Evolutionary conservation across 2,797 vertebrate genomes (phyloP).

Genomic region (Acanthiza pusilla): DNA sequence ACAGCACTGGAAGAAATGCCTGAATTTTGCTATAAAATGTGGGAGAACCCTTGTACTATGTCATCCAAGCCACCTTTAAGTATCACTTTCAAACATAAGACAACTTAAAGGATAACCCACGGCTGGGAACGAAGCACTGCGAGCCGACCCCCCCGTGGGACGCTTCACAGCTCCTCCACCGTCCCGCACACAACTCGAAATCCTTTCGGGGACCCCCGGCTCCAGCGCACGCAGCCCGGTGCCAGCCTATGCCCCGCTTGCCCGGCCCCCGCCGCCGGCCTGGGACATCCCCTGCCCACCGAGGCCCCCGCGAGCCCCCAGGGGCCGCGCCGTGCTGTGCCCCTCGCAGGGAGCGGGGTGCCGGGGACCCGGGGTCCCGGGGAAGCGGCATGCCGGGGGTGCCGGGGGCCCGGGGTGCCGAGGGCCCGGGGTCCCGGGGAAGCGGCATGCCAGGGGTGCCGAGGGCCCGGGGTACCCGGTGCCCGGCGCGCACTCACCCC

Average conservation of each 20-base stretch:
- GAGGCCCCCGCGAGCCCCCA: no score
- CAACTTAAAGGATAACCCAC: background rate
- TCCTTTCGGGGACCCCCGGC: background rate
- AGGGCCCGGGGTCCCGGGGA: no score
- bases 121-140: background rate
- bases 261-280: background rate
- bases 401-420: no score
- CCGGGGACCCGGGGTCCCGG: no score
- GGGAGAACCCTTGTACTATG: fast-evolving
- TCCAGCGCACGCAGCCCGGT: background rate
- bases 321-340: background rate
- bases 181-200: background rate
- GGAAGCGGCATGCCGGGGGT: no score
- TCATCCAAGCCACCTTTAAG: no score
- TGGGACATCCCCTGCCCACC: background rate
- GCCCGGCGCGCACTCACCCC: background rate
- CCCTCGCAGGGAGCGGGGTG: background rate
- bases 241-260: background rate
- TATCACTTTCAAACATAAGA: background rate
- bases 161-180: background rate
- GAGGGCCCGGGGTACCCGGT: no score
- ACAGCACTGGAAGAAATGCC: background rate
- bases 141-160: no score
- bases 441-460: no score
- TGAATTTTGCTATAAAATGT: background rate